Conservation (phyloP, 2,797 vertebrate genomes). For the Mastacembelus armatus region DNA sequence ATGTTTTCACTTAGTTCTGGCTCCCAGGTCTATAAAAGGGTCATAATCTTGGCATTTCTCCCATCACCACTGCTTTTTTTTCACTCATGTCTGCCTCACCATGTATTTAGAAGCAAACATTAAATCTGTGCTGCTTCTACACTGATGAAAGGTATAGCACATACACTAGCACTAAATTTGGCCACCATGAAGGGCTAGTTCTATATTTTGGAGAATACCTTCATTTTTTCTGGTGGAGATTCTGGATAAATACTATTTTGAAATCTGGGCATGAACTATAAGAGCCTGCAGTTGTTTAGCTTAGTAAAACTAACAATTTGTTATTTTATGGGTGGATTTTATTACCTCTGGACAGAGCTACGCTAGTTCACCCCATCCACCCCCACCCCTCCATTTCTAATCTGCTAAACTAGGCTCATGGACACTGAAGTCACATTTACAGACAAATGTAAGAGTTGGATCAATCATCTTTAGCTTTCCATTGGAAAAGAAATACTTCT, state of each 20-base stretch:
- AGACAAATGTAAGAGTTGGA: background rate
- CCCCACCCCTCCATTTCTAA: background rate
- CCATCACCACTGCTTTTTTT: slow-evolving; percentile 36
- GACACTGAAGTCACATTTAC: background rate
- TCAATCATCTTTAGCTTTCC: background rate
- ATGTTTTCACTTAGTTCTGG: slow-evolving; percentile 71
- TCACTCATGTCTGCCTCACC: slow-evolving; percentile 30
- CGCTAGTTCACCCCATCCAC: background rate
- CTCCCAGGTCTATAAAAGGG: slow-evolving; percentile 47
- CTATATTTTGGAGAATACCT: slow-evolving; percentile 6
- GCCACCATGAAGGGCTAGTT: slow-evolving; percentile 35
- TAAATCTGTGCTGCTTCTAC: slow-evolving; percentile 19
- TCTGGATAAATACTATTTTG: background rate
- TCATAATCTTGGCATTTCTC: slow-evolving; percentile 45
- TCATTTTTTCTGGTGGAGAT: background rate
- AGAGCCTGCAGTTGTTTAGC: background rate
- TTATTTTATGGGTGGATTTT: background rate
- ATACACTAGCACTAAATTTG: no score
- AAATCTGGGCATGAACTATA: slow-evolving; percentile 1
- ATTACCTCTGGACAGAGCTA: background rate
- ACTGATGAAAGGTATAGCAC: no score
- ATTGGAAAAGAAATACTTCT: background rate
- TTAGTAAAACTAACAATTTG: background rate
- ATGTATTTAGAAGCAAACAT: slow-evolving; percentile 41
- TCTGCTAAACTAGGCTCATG: background rate